Evolutionary conservation across 2,113 vertebrate genomes (phyloP).

Genomic region (Malurus melanocephalus): DNA sequence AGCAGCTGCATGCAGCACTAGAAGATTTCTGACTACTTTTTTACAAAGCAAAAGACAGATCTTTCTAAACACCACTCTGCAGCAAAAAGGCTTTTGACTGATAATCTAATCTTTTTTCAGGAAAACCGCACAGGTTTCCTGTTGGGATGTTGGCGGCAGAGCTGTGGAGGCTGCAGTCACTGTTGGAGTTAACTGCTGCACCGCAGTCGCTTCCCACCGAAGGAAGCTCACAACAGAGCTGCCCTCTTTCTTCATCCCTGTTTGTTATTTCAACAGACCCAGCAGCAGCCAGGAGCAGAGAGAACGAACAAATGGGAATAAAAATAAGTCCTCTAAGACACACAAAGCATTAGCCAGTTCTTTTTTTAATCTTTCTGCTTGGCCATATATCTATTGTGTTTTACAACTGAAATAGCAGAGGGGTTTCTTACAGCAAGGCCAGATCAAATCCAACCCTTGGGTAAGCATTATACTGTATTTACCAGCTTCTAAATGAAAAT

Average conservation of each 20-base stretch:
- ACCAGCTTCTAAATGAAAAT: neutral
- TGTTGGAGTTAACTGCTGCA: neutral
- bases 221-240: neutral
- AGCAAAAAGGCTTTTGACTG: neutral
- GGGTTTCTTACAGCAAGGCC: neutral
- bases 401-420: neutral
- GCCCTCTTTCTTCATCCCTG: conserved; percentile 25
- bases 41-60: neutral
- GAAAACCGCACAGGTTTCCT: neutral
- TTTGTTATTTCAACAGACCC: conserved; percentile 44
- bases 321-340: conserved; percentile 32
- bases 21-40: neutral
- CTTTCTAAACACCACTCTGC: neutral
- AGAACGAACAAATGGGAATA: conserved; percentile 23
- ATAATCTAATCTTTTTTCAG: neutral
- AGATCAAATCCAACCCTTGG: neutral
- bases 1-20: neutral
- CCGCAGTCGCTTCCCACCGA: neutral
- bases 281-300: conserved; percentile 1
- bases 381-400: neutral
- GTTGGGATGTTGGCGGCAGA: neutral
- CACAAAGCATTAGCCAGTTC: neutral
- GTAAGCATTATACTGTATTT: neutral
- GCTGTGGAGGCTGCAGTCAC: neutral
- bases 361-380: neutral